Evolutionary conservation across 2,113 vertebrate genomes (phyloP), one percentile per base, ranked within the genome.

Genomic region (Chlorocebus sabaeus): DNA sequence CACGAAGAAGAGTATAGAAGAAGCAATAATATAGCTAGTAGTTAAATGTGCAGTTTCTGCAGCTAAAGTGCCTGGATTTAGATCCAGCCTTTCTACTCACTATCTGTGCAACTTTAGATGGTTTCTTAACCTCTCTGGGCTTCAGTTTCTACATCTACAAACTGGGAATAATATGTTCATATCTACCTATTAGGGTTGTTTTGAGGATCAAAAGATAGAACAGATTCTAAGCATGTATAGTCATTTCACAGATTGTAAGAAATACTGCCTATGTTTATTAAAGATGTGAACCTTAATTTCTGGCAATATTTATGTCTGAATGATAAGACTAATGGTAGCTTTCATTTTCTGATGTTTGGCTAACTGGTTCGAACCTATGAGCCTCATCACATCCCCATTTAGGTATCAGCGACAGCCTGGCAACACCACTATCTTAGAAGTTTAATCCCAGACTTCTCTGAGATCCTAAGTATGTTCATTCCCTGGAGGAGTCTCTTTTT

Each of bases 341-440:
- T 90, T 76, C 23, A 76, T 90, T 78, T 95, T 90, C 68, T 67
- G 11, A 72, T 76, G 75, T 93, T 93, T 78, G 10, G 13, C 30
- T 32, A 64, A 64, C 61, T 64, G 61, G 61, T 64, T 64, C 5
- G 6, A 32, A 64, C 30, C 61, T 64, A 64, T 14, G 61, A 84
- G 25, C 22, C 38, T 68, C 8, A 8, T 20, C 35, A 8, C 32
- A 23, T 23, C 17, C 10, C 20, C 25, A 48, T 40, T 7, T 30
- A 80, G 18, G 17, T 27, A 67, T 23, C 35, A 32, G 82, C 48
- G 55, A 6, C 76, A 59, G 48, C 48, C 80, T 38, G 14, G n/a
- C 55, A 45, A 4, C 1, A 6, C 35, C 10, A 3, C 50, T 20
- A 4, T 48, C 52, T 73, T 32, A 27, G n/a, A 80, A 20, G 67